Base-by-base conservation (phyloP, 2,888 invertebrate species). In the Matsumyia berberina region DNA sequence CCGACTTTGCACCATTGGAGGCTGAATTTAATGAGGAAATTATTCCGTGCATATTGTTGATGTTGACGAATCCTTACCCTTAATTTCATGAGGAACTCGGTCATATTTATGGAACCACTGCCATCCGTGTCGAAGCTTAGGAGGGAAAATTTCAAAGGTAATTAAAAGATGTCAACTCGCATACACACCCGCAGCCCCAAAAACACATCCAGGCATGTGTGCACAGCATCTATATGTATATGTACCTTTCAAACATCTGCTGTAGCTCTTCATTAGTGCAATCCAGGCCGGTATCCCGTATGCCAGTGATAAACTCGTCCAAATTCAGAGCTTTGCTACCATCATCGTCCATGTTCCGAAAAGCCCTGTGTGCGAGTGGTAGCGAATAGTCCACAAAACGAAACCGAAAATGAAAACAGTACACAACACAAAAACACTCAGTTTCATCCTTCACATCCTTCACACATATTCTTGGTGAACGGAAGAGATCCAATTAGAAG, bases 331-430 rank as follows among this genome's bases (percentile, higher is more conserved):
- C 93, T 90, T 95, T 96, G 92, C 95, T 98, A 39, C 96, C 96
- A 90, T 98, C 97, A 81, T 98, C 96, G 90, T 99, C 98, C 95
- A 98, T 96, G 57, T 96, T 93, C 60, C 97, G 95, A 91, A 99
- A 98, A 87, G 96, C 92, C 90, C 96, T 96, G 2, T 15, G 17
- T n/a, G 11, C 33, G 42, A 35, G 57, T 15, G 69, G 57, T 17
- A 62, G 53, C n/a, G 12, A 24, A 31, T 51, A 67, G 11, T 70
- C 58, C 66, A 66, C 58, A 80, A 51, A 80, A 80, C 58, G 15
- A 77, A 78, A 69, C 70, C 57, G 29, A 58, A 51, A 77, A 76
- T 81, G 49, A 81, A 81, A 64, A 76, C 64, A 62, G 49, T 12
- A 44, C 19, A 39, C 31, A 12, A 69, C 7, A 31, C 29, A 15